These are phyloP conservation scores for Eulacestoma nigropectus DNA, from an alignment of 2,113 vertebrate species.

Conservation along the genomic window DNA sequence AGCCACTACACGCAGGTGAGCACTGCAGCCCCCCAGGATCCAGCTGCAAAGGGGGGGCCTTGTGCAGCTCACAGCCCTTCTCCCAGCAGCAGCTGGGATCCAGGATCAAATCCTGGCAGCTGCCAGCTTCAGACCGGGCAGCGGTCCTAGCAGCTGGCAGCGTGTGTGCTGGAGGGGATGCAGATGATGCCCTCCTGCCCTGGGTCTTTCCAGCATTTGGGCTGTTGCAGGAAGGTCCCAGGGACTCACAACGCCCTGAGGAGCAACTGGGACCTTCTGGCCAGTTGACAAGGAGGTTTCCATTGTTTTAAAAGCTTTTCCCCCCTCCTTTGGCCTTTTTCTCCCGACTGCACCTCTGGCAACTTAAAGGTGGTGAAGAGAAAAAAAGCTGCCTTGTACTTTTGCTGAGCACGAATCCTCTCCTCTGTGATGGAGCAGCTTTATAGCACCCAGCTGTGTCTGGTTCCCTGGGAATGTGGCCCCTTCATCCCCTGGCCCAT, in stretches of 20 bases:
- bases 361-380: background rate
- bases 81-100: background rate
- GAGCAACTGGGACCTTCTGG: background rate
- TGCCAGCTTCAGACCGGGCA: background rate
- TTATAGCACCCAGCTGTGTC: background rate
- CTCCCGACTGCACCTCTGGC: background rate
- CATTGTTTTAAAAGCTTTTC: background rate
- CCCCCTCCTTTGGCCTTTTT: background rate
- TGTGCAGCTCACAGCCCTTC: background rate
- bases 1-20: conserved; percentile 89
- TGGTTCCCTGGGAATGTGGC: background rate
- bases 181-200: background rate
- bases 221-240: background rate
- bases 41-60: background rate
- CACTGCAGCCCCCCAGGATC: fast-evolving
- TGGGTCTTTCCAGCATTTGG: background rate
- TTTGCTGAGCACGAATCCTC: background rate
- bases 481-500: background rate
- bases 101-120: background rate
- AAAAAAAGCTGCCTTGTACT: background rate
- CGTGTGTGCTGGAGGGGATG: background rate
- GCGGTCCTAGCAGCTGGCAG: background rate
- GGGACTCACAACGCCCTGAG: background rate
- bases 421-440: background rate
- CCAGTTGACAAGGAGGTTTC: background rate